Percentiles rank a stretch among this genome's conserved stretches.
Evolutionary conservation across 2,797 vertebrate genomes (phyloP).

Genomic region (Molossus alvarezi): DNA sequence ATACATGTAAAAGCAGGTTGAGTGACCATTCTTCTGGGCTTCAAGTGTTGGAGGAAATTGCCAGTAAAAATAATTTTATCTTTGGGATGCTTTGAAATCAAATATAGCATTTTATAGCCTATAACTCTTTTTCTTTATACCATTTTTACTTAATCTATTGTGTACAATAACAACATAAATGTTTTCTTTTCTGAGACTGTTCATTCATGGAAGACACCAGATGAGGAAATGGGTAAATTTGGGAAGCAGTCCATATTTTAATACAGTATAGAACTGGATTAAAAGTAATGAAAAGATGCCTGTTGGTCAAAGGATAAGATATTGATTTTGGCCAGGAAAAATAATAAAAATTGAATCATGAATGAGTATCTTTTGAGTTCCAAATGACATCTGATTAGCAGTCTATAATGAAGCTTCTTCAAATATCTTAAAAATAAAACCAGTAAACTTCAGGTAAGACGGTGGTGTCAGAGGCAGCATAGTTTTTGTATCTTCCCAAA

Average conservation of each 20-base stretch:
- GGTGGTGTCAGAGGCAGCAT: background rate
- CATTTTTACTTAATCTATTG: background rate
- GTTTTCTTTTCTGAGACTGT: background rate
- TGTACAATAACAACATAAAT: background rate
- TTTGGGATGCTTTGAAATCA: slow-evolving; percentile 56
- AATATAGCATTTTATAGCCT: background rate
- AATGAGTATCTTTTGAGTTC: background rate
- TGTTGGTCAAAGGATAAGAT: background rate
- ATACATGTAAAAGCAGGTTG: background rate
- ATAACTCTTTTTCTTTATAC: background rate
- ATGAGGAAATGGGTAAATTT: slow-evolving; percentile 56
- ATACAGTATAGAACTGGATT: background rate
- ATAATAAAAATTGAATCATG: background rate
- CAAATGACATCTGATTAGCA: background rate
- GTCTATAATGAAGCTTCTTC: background rate
- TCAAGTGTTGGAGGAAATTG: background rate
- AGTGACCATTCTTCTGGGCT: background rate
- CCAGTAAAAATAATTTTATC: background rate
- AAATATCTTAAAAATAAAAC: slow-evolving; percentile 18
- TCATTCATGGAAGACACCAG: slow-evolving; percentile 50
- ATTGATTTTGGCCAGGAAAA: background rate
- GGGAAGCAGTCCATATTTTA: background rate
- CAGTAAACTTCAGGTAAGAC: background rate
- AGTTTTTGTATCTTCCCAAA: background rate
- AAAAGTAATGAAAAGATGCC: background rate